Conservation (phyloP, 2,113 vertebrate genomes). For the Perca fluviatilis region DNA sequence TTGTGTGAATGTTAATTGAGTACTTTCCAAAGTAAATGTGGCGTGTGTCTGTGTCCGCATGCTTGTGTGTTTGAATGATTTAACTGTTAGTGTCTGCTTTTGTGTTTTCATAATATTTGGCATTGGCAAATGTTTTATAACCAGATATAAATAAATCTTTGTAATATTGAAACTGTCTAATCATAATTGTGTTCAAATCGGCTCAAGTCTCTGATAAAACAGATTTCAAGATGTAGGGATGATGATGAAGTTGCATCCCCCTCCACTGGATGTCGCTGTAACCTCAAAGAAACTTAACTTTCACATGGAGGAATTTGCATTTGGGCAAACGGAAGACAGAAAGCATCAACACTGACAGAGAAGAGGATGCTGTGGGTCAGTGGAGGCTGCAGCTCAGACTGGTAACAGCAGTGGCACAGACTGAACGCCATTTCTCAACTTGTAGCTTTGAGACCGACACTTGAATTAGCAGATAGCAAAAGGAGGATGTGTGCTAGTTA, state of each 20-base stretch:
- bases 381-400: conserved; percentile 36
- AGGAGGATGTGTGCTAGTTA: conserved; percentile 27
- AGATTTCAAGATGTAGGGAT: background rate
- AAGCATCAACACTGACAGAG: background rate
- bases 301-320: conserved; percentile 36
- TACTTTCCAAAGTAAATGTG: conserved; percentile 33
- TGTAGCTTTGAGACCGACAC: conserved; percentile 13
- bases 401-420: conserved; percentile 1
- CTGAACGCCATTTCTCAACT: conserved; percentile 18
- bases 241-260: background rate
- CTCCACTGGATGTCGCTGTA: conserved; percentile 62
- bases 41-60: background rate
- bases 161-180: conserved; percentile 23
- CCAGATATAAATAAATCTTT: conserved; percentile 59
- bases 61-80: conserved; percentile 8
- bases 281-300: conserved; percentile 17
- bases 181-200: background rate
- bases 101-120: conserved; percentile 54
- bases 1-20: conserved; percentile 27
- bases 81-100: conserved; percentile 20
- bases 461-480: background rate
- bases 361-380: conserved; percentile 41
- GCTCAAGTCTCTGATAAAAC: background rate
- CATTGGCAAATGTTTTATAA: conserved; percentile 58
- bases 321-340: conserved; percentile 34